phyloP scores from a whole-genome alignment of 2,888 invertebrate species.

The Eurytoma adleriae region DNA sequence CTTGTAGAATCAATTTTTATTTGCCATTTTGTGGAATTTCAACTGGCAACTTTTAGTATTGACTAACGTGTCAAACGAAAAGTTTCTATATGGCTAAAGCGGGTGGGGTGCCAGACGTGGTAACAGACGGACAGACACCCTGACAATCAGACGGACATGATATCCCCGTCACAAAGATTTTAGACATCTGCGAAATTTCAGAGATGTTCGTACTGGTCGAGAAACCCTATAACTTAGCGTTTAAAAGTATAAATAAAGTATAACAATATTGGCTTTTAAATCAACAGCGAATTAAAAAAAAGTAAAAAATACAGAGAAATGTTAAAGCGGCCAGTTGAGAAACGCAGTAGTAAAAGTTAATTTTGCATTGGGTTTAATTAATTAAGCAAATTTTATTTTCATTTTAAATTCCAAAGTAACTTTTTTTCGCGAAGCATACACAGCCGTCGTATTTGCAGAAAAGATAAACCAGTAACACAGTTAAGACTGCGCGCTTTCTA shows the following conservation, averaged over 20 bases:
- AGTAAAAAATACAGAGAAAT: too few species aligned
- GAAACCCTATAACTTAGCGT: too few species aligned
- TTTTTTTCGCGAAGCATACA: neutral
- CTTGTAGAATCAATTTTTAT: neutral
- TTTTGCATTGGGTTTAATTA: neutral
- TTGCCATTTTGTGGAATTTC: neutral
- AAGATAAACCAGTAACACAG: conserved; percentile 11
- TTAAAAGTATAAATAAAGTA: conserved; percentile 4
- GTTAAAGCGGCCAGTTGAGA: too few species aligned
- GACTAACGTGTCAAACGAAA: conserved; percentile 14
- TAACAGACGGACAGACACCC: conserved; percentile 15
- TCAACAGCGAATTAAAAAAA: too few species aligned
- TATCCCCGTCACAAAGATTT: conserved; percentile 14
- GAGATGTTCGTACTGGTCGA: neutral
- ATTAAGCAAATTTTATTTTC: conserved; percentile 1
- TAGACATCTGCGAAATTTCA: neutral
- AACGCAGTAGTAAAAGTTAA: neutral
- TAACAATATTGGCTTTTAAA: neutral
- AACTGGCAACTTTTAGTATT: conserved; percentile 12
- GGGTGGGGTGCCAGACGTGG: neutral
- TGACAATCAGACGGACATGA: conserved; percentile 13
- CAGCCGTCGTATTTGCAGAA: conserved; percentile 5
- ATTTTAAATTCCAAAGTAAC: too few species aligned
- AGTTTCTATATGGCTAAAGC: conserved; percentile 13
- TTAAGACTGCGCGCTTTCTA: conserved; percentile 25